Conservation (phyloP, 2,888 invertebrate species). For the Augiades crinisus region DNA sequence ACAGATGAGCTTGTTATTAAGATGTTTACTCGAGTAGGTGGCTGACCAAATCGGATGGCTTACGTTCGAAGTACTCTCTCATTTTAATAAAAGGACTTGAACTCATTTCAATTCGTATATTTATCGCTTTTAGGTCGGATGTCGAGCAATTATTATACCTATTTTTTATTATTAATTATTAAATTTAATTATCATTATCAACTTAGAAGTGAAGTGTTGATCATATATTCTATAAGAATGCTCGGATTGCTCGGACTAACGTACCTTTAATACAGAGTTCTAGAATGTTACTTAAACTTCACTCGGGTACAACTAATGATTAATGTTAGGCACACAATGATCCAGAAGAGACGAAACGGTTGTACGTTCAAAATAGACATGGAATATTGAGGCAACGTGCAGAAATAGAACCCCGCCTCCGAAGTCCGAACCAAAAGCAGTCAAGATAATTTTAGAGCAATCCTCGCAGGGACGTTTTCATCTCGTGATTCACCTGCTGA, state of each 20-base stretch:
- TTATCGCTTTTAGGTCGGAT: not conserved
- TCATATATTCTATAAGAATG: too few relatives aligned
- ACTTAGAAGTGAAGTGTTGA: too few relatives aligned
- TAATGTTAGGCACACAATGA: slow-evolving; percentile 30
- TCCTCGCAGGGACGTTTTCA: slow-evolving; percentile 74
- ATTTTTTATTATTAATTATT: too few relatives aligned
- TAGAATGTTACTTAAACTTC: too few relatives aligned
- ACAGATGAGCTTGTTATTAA: slow-evolving; percentile 35
- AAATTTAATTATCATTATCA: too few relatives aligned
- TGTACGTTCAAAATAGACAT: slow-evolving; percentile 66
- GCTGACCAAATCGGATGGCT: slow-evolving; percentile 3
- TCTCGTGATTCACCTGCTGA: slow-evolving; percentile 78
- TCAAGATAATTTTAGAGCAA: slow-evolving; percentile 75
- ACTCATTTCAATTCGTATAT: not conserved
- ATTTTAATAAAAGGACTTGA: not conserved
- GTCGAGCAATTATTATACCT: not conserved
- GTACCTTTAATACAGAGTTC: not conserved
- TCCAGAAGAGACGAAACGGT: slow-evolving; percentile 54
- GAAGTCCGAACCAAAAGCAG: slow-evolving; percentile 78
- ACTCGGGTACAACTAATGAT: too few relatives aligned
- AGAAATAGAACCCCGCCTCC: slow-evolving; percentile 78
- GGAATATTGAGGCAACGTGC: slow-evolving; percentile 64
- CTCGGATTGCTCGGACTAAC: too few relatives aligned
- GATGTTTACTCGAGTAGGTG: slow-evolving; percentile 26
- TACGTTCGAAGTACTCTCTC: not conserved